phyloP scores from a whole-genome alignment of 2,888 invertebrate species.

The Silvanus unidentatus region DNA sequence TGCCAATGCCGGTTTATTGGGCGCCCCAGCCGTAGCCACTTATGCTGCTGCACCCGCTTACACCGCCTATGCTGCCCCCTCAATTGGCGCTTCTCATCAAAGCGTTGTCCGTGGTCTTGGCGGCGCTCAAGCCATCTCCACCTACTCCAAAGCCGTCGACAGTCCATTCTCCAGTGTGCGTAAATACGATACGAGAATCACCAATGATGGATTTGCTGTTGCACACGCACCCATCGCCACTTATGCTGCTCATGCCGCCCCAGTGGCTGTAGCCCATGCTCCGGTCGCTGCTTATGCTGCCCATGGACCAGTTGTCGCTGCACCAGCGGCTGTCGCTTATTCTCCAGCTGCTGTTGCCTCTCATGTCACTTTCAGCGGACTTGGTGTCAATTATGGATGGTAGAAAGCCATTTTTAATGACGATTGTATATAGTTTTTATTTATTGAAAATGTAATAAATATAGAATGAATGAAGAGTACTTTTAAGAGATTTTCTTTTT shows the following conservation, averaged over 20 bases:
- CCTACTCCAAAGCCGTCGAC: slow-evolving; percentile 51
- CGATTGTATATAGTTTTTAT: background rate
- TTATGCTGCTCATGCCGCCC: slow-evolving; percentile 23
- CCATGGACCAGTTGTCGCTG: slow-evolving; percentile 26
- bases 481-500: too few species aligned
- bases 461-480: too few species aligned
- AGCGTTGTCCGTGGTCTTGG: slow-evolving; percentile 55
- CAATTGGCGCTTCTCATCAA: slow-evolving; percentile 50
- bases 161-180: slow-evolving; percentile 54
- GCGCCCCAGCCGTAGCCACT: slow-evolving; percentile 38
- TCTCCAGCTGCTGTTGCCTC: slow-evolving; percentile 57
- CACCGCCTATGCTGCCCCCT: slow-evolving; percentile 39
- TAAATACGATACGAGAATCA: slow-evolving; percentile 52
- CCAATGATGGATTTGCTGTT: slow-evolving; percentile 49
- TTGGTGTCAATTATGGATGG: slow-evolving; percentile 58
- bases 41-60: slow-evolving; percentile 31
- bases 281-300: slow-evolving; percentile 8
- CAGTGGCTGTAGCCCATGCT: slow-evolving; percentile 15
- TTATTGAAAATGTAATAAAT: background rate
- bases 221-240: slow-evolving; percentile 38
- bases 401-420: slow-evolving; percentile 37
- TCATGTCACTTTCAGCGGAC: slow-evolving; percentile 58
- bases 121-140: slow-evolving; percentile 51
- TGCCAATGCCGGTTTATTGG: slow-evolving; percentile 55
- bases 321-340: slow-evolving; percentile 47